Evolutionary conservation across 2,797 vertebrate species (phyloP), one percentile per base, ranked within the genome.

Genomic region (Rhabdomys pumilio): DNA sequence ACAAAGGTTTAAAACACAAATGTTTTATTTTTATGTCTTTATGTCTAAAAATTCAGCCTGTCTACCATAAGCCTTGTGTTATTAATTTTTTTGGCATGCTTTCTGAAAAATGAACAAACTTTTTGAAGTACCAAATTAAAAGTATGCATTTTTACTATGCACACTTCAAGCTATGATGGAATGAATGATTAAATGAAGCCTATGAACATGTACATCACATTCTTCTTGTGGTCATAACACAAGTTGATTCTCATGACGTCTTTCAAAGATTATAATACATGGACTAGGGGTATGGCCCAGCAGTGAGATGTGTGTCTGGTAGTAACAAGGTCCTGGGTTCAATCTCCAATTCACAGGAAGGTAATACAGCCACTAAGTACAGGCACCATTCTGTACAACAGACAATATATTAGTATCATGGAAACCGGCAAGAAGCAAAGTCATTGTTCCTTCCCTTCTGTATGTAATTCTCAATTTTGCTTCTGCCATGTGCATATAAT

Each of bases 1-100:
- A 63, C 57, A 80, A 14, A 34, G 19, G n/a, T 38, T 72, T 75
- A 55, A 79, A 85, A 77, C 55, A 31, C 12, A 73, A 57, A 57
- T 12, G 24, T 38, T 24, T 29, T 59, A 38, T 41, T 89, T 29
- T 34, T 41, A 22, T 75, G 50, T 82, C 4, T 90, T 87, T 96
- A 79, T 73, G 76, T 89, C 38, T 55, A 88, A 93, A 97, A 95
- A 82, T 92, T 67, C 31, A 96, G 81, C 34, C 53, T 83, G 69
- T 14, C 22, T 53, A 15, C 53, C 44, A 57, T 67, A 95, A 95
- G 41, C 0, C 29, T 87, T 91, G 81, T 90, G 86, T 72, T 69
- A 80, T 72, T 81, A 93, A 86, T 80, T 92, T 91, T 91, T 87
- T n/a, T 86, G 65, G 11, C 61, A 96, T 80, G 29, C 3, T 59